Evolutionary conservation across 2,888 invertebrate genomes (phyloP), one percentile per base, ranked within the genome.

Genomic region (Pharmacophagus antenor): DNA sequence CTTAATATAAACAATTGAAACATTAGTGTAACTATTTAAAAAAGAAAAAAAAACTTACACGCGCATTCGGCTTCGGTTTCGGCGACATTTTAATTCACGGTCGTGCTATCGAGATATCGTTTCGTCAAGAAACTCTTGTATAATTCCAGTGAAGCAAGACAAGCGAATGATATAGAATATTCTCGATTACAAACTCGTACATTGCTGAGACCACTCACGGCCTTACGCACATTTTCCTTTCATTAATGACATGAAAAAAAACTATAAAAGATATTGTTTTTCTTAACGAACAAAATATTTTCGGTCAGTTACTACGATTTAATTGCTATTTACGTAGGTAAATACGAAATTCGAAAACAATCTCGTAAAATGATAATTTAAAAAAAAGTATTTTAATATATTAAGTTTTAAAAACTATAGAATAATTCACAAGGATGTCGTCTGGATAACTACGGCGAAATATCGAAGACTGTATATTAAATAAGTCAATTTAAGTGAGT

Each of bases 91-190:
- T 76, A 62, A 70, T 67, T 65, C 62, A 67, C 57, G 59, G 50
- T 58, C 51, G 51, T 41, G 55, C n/a, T 46, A 58, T 53, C 46
- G 44, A 58, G 49, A 64, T 56, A 20, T 53, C 22, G 66, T 67
- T 71, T 70, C 73, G 81, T 84, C 84, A 84, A 80, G 79, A 81
- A 79, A 84, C 77, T 77, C 81, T 73, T 66, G 69, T 82, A 65
- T 79, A 76, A 74, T 76, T 82, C 82, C 83, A 75, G 70, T 71
- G 72, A 18, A 75, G 65, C 61, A 74, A 66, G 69, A 71, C 75
- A 68, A 78, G 71, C 60, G 67, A 71, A 74, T 65, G 68, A 69
- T 72, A 65, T 69, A 64, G 74, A 77, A 78, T 78, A 65, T 77
- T 80, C 73, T 78, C 76, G 74, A 79, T 67, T 63, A 67, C 67